Evolutionary conservation across 2,113 vertebrate species (phyloP).

Genomic region (Bos javanicus): DNA sequence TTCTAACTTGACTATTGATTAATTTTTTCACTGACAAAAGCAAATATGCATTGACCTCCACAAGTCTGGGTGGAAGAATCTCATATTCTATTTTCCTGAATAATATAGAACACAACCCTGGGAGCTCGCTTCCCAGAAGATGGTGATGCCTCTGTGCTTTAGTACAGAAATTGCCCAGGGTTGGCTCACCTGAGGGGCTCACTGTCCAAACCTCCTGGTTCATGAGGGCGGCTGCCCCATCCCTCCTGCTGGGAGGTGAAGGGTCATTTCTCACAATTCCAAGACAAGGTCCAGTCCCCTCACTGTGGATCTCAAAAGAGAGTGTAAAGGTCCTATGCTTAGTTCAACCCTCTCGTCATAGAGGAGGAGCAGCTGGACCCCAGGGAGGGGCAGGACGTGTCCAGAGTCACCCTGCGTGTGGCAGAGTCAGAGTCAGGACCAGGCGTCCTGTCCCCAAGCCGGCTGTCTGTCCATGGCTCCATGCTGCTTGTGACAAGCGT

Average conservation of each 20-base stretch:
- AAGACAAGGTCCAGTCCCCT: neutral
- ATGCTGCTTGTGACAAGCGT: neutral
- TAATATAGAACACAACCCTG: neutral
- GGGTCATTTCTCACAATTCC: neutral
- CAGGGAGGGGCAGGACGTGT: neutral
- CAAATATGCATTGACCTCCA: neutral
- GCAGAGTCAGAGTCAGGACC: neutral
- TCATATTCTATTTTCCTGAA: neutral
- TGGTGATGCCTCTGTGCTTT: neutral
- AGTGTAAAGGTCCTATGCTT: neutral
- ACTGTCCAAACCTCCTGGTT: fast-evolving
- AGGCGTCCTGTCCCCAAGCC: neutral
- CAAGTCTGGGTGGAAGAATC: neutral
- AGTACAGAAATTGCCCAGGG: neutral
- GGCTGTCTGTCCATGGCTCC: fast-evolving
- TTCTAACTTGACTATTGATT: neutral
- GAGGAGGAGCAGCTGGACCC: neutral
- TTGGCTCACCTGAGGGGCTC: fast-evolving
- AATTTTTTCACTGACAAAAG: neutral
- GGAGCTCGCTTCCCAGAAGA: neutral
- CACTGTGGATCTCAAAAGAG: neutral
- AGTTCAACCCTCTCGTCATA: fast-evolving
- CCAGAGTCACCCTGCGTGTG: neutral
- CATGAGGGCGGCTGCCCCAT: fast-evolving
- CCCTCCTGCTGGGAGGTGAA: neutral